Conservation (phyloP, 1,140 invertebrate genomes). For the Drosophila baimaii region DNA sequence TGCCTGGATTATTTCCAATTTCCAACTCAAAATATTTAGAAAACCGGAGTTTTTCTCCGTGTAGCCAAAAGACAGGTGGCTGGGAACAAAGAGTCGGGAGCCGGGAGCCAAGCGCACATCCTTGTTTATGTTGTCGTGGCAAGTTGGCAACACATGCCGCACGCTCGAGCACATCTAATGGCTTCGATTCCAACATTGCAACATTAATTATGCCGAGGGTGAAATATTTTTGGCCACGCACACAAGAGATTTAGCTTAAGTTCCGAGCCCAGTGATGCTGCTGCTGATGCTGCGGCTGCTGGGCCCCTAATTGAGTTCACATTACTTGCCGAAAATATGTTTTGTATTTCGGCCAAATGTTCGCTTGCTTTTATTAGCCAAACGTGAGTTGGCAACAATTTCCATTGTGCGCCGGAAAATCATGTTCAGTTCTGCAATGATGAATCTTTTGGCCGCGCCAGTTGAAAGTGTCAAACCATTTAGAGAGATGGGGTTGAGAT, state of each 20-base stretch:
- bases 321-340: slow-evolving; percentile 78
- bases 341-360: slow-evolving; percentile 45
- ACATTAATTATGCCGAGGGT: slow-evolving; percentile 38
- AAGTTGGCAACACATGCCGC: slow-evolving; percentile 50
- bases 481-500: slow-evolving; percentile 53
- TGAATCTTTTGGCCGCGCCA: slow-evolving; percentile 44
- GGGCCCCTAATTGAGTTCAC: slow-evolving; percentile 74
- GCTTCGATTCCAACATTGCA: slow-evolving; percentile 37
- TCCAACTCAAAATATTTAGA: too few species aligned
- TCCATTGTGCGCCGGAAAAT: slow-evolving; percentile 33
- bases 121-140: slow-evolving; percentile 36
- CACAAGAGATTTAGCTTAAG: slow-evolving; percentile 38
- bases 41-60: slow-evolving; percentile 8
- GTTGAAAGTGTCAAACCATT: slow-evolving; percentile 53
- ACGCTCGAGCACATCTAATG: slow-evolving; percentile 42
- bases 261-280: slow-evolving; percentile 3
- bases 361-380: slow-evolving; percentile 71
- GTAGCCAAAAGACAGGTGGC: slow-evolving; percentile 21
- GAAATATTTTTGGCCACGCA: slow-evolving; percentile 35
- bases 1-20: not conserved
- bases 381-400: slow-evolving; percentile 77
- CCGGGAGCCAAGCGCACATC: not conserved
- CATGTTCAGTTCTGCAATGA: slow-evolving; percentile 34
- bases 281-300: slow-evolving; percentile 15
- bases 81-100: slow-evolving; percentile 4